These are phyloP conservation scores for Psittacula derbiana DNA, from an alignment of 2,797 vertebrate species.

Conservation along the genomic window DNA sequence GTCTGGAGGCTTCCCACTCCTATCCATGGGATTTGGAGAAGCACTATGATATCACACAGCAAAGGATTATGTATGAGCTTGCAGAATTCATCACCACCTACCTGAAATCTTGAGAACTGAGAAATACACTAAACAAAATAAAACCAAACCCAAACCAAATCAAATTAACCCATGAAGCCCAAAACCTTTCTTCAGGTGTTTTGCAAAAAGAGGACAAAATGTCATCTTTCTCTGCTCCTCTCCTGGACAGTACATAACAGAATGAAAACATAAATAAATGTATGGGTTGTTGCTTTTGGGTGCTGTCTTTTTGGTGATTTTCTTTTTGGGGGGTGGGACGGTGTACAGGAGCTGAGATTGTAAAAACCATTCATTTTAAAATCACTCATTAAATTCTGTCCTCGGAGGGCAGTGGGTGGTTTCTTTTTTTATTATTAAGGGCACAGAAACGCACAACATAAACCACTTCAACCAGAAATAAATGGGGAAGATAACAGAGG, in stretches of 20 bases:
- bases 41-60: not conserved
- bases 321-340: not conserved
- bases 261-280: not conserved
- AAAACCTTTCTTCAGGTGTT: not conserved
- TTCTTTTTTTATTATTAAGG: not conserved
- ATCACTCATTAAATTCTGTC: not conserved
- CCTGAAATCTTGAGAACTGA: not conserved
- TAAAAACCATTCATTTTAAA: not conserved
- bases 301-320: not conserved
- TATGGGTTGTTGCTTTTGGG: not conserved
- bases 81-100: not conserved
- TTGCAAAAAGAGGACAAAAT: not conserved
- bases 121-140: not conserved
- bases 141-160: not conserved
- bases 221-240: not conserved
- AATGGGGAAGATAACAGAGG: not conserved
- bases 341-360: not conserved
- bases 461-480: not conserved
- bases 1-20: not conserved
- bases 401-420: not conserved
- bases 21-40: not conserved
- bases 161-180: not conserved
- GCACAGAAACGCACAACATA: not conserved
- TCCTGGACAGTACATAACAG: not conserved
- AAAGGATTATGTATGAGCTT: not conserved